Evolutionary conservation across 2,113 vertebrate species (phyloP).

Genomic region (Proterorhinus semilunaris): DNA sequence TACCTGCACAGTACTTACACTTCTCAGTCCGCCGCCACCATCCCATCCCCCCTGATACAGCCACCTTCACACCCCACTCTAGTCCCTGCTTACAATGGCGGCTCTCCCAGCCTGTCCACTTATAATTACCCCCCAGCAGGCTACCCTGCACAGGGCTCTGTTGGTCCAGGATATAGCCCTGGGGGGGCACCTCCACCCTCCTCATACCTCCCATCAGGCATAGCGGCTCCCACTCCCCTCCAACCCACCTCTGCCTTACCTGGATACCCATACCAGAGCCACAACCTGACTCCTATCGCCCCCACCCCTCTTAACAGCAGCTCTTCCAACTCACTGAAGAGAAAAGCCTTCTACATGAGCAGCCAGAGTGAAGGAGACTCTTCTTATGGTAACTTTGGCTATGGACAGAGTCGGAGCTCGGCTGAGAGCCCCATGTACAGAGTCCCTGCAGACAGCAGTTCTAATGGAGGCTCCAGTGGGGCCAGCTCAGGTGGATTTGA

Average conservation of each 20-base stretch:
- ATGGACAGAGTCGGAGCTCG: constrained; percentile 86
- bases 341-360: constrained; percentile 96
- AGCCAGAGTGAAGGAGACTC: constrained; percentile 93
- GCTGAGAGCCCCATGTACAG: constrained; percentile 95
- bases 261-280: constrained; percentile 93
- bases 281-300: constrained; percentile 89
- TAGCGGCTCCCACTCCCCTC: constrained; percentile 90
- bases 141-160: constrained; percentile 89
- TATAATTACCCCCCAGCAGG: constrained; percentile 93
- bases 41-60: constrained; percentile 90
- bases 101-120: constrained; percentile 89
- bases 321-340: constrained; percentile 91
- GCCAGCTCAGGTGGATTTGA: constrained; percentile 88
- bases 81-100: constrained; percentile 89
- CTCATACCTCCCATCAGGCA: constrained; percentile 92
- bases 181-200: constrained; percentile 90
- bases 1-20: constrained; percentile 93
- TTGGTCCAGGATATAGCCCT: constrained; percentile 91
- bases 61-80: constrained; percentile 80
- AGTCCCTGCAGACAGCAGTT: constrained; percentile 87
- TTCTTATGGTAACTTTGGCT: constrained; percentile 92
- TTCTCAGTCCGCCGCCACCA: constrained; percentile 85
- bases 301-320: constrained; percentile 87
- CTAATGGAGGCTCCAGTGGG: constrained; percentile 85
- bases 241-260: constrained; percentile 88